Evolutionary conservation across 2,888 invertebrate species (phyloP).

Genomic region (Cephus nigrinus): DNA sequence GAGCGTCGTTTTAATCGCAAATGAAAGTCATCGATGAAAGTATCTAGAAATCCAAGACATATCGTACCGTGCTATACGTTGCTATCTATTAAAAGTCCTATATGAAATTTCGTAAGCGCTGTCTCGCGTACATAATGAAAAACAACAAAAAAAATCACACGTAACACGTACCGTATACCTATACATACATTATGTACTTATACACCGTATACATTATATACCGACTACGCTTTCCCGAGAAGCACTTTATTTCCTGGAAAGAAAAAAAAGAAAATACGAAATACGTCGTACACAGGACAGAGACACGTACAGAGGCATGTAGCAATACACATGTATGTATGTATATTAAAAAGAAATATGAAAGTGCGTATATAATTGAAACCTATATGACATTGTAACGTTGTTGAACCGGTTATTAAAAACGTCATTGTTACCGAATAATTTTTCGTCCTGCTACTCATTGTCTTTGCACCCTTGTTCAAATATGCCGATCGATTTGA

Average conservation of each 20-base stretch:
- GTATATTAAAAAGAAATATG: conserved; percentile 45
- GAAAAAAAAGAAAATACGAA: neutral
- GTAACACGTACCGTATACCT: neutral
- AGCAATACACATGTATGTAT: conserved; percentile 55
- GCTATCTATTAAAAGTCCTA: neutral
- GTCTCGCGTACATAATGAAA: neutral
- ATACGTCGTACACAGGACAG: neutral
- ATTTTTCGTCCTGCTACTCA: conserved; percentile 31
- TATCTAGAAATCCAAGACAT: conserved; percentile 5
- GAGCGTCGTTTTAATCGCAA: neutral
- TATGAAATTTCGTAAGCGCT: neutral
- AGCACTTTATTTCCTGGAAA: neutral
- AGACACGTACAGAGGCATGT: neutral
- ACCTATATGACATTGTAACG: conserved; percentile 54
- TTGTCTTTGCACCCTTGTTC: neutral
- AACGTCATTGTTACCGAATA: conserved; percentile 66
- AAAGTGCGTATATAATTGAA: conserved; percentile 49
- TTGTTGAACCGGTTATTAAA: conserved; percentile 66
- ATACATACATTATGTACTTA: neutral
- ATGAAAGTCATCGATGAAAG: conserved; percentile 12
- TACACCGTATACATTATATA: neutral
- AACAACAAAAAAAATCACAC: conserved; percentile 8
- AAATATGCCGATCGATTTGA: neutral
- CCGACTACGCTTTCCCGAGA: neutral
- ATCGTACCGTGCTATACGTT: neutral